phyloP scores from a whole-genome alignment of 2,888 invertebrate genomes.

The Leuctra nigra region DNA sequence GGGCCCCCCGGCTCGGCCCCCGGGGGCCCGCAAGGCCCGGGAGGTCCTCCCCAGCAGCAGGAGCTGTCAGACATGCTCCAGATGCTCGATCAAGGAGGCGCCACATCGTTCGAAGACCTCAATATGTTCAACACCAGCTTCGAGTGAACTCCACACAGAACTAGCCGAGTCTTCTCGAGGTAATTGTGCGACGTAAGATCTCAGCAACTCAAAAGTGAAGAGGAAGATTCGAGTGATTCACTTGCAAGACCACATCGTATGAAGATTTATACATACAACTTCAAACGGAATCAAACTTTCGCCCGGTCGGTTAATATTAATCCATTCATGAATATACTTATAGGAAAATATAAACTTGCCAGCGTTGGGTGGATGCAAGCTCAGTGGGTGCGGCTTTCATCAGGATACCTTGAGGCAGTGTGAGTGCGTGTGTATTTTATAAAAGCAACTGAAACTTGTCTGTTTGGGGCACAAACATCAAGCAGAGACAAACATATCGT shows the following conservation, averaged over 20 bases:
- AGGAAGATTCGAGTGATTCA: too few species aligned
- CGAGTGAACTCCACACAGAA: slow-evolving; percentile 43
- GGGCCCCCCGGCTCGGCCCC: slow-evolving; percentile 39
- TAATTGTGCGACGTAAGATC: too few species aligned
- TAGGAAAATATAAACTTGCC: too few species aligned
- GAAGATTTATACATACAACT: too few species aligned
- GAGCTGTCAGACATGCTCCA: slow-evolving; percentile 90
- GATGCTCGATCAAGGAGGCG: slow-evolving; percentile 79
- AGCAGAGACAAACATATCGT: too few species aligned
- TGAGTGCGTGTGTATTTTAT: not conserved
- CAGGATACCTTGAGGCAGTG: too few species aligned
- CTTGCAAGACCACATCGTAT: too few species aligned
- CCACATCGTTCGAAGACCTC: slow-evolving; percentile 77
- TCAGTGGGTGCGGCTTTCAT: too few species aligned
- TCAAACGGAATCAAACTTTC: not conserved
- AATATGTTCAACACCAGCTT: slow-evolving; percentile 85
- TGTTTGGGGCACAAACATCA: not conserved
- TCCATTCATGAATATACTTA: too few species aligned
- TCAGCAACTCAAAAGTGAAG: too few species aligned
- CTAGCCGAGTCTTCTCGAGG: not conserved
- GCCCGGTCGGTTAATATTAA: too few species aligned
- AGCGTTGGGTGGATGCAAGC: too few species aligned
- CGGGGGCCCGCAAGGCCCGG: slow-evolving; percentile 37
- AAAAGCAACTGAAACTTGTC: not conserved
- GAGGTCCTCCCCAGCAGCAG: slow-evolving; percentile 49